Evolutionary conservation across 2,888 invertebrate species (phyloP).

Genomic region (Habroteleia sp.): DNA sequence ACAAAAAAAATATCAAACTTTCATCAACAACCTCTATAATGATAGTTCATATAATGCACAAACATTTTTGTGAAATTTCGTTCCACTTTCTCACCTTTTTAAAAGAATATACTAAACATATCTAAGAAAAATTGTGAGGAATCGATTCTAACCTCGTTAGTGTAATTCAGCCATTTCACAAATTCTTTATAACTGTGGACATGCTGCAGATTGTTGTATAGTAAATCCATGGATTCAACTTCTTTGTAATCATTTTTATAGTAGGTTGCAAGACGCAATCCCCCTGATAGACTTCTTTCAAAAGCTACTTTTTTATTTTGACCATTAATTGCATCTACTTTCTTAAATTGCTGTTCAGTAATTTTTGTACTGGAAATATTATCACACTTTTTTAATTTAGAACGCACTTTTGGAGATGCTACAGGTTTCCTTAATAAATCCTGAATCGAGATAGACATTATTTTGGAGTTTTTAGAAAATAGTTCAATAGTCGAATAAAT

Average conservation of each 20-base stretch:
- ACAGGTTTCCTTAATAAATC: slow-evolving; percentile 84
- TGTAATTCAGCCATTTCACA: slow-evolving; percentile 68
- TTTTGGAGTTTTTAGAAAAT: too few species aligned
- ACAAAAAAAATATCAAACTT: too few species aligned
- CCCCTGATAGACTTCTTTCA: slow-evolving; percentile 81
- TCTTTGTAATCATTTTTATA: slow-evolving; percentile 83
- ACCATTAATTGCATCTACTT: slow-evolving; percentile 82
- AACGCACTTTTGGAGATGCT: slow-evolving; percentile 83
- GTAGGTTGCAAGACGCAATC: slow-evolving; percentile 82
- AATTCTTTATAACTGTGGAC: slow-evolving; percentile 78
- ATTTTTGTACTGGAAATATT: slow-evolving; percentile 72
- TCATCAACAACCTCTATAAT: too few species aligned
- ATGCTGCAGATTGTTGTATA: slow-evolving; percentile 85
- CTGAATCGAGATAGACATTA: slow-evolving; percentile 66
- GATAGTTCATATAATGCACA: too few species aligned
- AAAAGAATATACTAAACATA: too few species aligned
- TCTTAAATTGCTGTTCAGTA: slow-evolving; percentile 82
- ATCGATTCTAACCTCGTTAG: slow-evolving; percentile 31
- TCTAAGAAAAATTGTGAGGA: too few species aligned
- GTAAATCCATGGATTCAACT: slow-evolving; percentile 84
- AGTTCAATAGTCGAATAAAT: too few species aligned
- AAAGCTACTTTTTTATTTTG: slow-evolving; percentile 82
- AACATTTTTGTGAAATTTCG: too few species aligned
- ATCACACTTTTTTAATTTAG: slow-evolving; percentile 80
- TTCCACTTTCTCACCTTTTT: too few species aligned